Evolutionary conservation across 2,113 vertebrate genomes (phyloP).

Genomic region (Lepus timidus): DNA sequence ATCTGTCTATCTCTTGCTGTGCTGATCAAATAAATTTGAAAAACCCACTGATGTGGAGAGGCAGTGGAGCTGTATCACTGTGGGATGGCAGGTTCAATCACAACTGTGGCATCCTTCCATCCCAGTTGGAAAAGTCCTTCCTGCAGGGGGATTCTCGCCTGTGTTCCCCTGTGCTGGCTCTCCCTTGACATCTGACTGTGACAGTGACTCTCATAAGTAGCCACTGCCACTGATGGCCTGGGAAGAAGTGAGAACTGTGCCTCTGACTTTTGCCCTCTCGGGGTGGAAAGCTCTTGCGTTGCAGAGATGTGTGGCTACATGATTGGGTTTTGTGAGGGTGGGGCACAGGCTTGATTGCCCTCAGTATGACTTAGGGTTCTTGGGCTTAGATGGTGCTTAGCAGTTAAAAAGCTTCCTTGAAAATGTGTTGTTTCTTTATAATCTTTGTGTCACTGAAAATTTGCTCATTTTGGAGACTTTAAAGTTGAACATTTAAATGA

Average conservation of each 20-base stretch:
- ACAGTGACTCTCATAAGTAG: background rate
- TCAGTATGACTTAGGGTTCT: background rate
- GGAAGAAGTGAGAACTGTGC: background rate
- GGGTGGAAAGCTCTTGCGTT: background rate
- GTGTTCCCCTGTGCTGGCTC: background rate
- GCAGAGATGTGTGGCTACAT: background rate
- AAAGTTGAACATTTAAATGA: conserved; percentile 44
- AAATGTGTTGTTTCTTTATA: conserved; percentile 47
- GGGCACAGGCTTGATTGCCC: background rate
- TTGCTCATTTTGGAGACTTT: conserved; percentile 27
- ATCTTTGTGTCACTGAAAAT: conserved; percentile 58
- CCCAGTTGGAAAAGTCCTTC: background rate
- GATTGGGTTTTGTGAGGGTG: background rate
- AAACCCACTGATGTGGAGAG: background rate
- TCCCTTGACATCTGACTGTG: background rate
- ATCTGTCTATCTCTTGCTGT: no score
- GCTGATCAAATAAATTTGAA: no score
- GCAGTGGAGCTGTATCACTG: background rate
- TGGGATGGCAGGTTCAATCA: no score
- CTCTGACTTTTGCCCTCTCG: background rate
- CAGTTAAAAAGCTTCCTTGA: background rate
- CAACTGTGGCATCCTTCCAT: no score
- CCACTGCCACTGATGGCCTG: background rate
- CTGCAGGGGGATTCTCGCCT: background rate
- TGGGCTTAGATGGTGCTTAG: background rate